A percentile compares a stretch with the other conserved stretches of the same genome.
Conservation (phyloP, 2,888 invertebrate genomes). For the Helleia helle region DNA sequence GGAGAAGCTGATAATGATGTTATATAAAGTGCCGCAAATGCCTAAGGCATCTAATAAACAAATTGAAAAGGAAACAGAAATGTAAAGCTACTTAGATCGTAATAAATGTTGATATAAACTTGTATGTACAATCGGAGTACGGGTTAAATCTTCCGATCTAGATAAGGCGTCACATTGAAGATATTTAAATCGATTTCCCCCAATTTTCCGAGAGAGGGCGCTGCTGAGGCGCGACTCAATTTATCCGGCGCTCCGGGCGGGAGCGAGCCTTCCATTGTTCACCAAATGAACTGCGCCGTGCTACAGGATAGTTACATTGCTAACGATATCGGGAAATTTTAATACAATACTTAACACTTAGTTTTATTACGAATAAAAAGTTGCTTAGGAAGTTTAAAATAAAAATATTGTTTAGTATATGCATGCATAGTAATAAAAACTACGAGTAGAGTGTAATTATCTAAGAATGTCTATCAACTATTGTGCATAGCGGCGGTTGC, state of each 20-base stretch:
- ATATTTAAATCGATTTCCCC: conserved; percentile 73
- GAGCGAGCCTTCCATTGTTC: conserved; percentile 57
- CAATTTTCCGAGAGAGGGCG: conserved; percentile 68
- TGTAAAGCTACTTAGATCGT: background rate
- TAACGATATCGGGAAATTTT: conserved; percentile 25
- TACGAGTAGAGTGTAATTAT: too few species aligned
- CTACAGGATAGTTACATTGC: conserved; percentile 52
- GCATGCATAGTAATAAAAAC: too few species aligned
- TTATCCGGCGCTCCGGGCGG: conserved; percentile 61
- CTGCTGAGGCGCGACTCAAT: conserved; percentile 61
- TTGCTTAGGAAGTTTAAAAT: too few species aligned
- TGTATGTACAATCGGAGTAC: conserved; percentile 24
- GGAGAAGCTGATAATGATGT: background rate
- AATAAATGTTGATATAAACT: background rate
- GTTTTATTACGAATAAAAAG: too few species aligned
- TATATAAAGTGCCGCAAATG: background rate
- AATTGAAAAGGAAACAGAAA: too few species aligned
- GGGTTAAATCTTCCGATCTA: conserved; percentile 49
- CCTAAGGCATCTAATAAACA: too few species aligned
- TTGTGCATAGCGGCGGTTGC: too few species aligned
- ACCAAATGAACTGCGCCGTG: conserved; percentile 64
- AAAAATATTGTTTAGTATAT: too few species aligned
- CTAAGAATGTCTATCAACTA: too few species aligned
- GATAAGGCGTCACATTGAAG: conserved; percentile 69
- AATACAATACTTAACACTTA: conserved; percentile 18